phyloP scores from a whole-genome alignment of 2,888 invertebrate genomes.

The Endomychus coccineus region DNA sequence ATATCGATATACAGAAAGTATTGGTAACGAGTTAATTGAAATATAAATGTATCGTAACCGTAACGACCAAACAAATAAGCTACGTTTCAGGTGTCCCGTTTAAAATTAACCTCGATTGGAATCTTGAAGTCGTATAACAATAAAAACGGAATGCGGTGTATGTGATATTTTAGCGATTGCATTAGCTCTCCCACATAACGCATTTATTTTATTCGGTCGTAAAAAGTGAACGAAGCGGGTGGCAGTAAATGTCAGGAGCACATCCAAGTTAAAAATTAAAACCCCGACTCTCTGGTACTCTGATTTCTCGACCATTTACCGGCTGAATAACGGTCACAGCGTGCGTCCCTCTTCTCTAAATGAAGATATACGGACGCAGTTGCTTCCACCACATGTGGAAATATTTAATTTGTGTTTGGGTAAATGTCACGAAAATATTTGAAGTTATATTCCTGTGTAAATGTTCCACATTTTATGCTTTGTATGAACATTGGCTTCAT shows the following conservation, averaged over 20 bases:
- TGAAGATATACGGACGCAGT: conserved; percentile 38
- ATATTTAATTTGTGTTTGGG: conserved; percentile 39
- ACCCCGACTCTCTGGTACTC: conserved; percentile 37
- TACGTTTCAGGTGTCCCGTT: too few relatives aligned
- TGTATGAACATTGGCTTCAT: conserved; percentile 15
- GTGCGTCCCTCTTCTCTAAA: conserved; percentile 32
- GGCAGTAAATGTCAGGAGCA: conserved; percentile 42
- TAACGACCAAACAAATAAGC: too few relatives aligned
- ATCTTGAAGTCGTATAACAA: too few relatives aligned
- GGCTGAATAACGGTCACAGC: conserved; percentile 35
- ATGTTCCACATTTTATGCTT: conserved; percentile 19
- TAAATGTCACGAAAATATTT: conserved; percentile 36
- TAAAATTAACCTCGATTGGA: too few relatives aligned
- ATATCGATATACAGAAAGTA: too few relatives aligned
- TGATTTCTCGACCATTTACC: conserved; percentile 43
- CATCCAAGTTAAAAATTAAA: conserved; percentile 43
- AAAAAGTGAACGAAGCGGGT: conserved; percentile 37
- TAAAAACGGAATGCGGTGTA: too few relatives aligned
- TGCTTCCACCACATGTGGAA: conserved; percentile 39
- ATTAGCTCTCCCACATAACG: conserved; percentile 31
- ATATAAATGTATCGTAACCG: too few relatives aligned
- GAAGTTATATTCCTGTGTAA: conserved; percentile 23
- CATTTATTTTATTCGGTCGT: conserved; percentile 37
- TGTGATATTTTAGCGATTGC: conserved; percentile 16
- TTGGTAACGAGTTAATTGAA: too few relatives aligned